Conservation (phyloP, 1,140 invertebrate genomes). For the Acromyrmex echinatior region DNA sequence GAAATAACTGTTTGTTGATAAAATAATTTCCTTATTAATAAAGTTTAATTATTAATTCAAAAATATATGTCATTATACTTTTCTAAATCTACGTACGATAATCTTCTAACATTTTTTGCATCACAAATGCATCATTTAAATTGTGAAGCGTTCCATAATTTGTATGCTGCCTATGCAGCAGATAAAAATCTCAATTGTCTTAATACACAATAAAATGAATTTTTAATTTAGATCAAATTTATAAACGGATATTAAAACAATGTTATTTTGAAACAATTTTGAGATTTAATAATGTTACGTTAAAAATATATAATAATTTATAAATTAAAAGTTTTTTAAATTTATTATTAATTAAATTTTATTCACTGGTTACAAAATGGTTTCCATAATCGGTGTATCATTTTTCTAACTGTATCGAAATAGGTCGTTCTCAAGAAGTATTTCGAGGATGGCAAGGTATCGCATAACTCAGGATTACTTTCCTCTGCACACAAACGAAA, state of each 20-base stretch:
- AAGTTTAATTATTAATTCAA: not conserved
- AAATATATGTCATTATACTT: not conserved
- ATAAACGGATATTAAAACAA: not conserved
- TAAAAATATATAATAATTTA: not conserved
- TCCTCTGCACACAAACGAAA: constrained; percentile 65
- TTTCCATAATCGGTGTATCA: constrained; percentile 29
- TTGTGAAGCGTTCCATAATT: not conserved
- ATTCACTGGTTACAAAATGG: constrained; percentile 33
- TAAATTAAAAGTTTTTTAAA: not conserved
- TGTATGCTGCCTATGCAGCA: not conserved
- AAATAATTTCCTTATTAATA: not conserved
- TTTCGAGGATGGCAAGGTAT: constrained; percentile 62
- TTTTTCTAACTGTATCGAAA: constrained; percentile 62
- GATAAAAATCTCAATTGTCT: not conserved
- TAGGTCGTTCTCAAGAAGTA: constrained; percentile 31
- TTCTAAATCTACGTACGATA: constrained; percentile 1
- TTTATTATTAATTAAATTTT: not conserved
- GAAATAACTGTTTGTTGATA: not conserved
- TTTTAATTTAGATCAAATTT: not conserved
- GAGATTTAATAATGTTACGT: too few species aligned
- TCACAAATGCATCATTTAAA: not conserved
- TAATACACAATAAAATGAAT: not conserved
- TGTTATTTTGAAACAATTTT: too few species aligned
- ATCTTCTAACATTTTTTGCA: not conserved
- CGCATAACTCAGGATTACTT: constrained; percentile 76